These are phyloP conservation scores for Dermatemys mawii DNA, from an alignment of 2,113 vertebrate species.

Conservation along the genomic window DNA sequence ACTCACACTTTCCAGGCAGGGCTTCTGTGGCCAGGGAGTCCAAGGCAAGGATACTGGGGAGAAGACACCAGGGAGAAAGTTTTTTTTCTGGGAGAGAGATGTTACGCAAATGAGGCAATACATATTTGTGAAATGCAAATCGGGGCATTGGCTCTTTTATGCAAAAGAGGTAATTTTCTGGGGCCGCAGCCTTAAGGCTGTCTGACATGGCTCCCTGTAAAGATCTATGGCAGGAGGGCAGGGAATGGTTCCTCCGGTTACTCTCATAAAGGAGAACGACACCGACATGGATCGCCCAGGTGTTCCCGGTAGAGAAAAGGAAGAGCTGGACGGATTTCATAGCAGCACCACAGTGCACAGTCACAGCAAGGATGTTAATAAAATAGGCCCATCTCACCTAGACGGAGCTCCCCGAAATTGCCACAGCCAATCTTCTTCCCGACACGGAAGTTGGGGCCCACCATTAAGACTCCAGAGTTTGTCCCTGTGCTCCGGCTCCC, in stretches of 20 bases:
- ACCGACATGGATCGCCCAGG: neutral
- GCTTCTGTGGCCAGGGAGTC: neutral
- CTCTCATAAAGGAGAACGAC: neutral
- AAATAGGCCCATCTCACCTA: slow-evolving; percentile 81
- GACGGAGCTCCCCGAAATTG: slow-evolving; percentile 95
- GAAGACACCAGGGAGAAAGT: neutral
- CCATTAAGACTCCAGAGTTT: slow-evolving; percentile 95
- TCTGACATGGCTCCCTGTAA: fast-evolving
- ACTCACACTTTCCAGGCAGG: neutral
- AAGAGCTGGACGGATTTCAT: neutral
- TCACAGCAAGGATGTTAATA: neutral
- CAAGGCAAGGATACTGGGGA: neutral
- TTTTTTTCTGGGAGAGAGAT: neutral
- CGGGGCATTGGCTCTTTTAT: neutral
- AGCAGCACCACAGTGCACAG: fast-evolving
- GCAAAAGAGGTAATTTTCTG: neutral
- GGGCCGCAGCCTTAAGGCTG: neutral
- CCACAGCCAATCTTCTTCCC: slow-evolving; percentile 98
- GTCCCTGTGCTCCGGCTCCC: slow-evolving; percentile 82
- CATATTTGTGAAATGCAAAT: neutral
- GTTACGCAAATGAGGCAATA: neutral
- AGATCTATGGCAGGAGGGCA: neutral
- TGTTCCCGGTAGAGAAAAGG: neutral
- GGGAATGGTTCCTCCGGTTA: neutral
- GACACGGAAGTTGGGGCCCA: slow-evolving; percentile 96